A percentile compares a stretch with the other conserved stretches of the same genome.
These are phyloP conservation scores for Pimephales promelas DNA, from an alignment of 2,113 vertebrate species.

Conservation along the genomic window DNA sequence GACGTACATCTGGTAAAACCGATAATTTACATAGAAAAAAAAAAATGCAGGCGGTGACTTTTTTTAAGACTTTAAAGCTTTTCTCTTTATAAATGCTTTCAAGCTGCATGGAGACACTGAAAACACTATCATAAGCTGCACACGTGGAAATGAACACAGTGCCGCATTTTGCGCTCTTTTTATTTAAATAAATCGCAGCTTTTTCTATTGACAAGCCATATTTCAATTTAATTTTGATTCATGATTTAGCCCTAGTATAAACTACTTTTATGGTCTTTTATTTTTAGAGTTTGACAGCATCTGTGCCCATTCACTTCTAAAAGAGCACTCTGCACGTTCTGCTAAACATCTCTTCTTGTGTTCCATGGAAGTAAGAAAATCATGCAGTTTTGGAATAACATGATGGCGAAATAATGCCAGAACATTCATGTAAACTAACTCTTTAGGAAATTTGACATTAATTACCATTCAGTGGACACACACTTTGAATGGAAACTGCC, in stretches of 20 bases:
- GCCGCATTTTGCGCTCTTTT: too few relatives aligned
- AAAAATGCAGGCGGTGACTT: not conserved
- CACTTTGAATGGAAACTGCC: conserved; percentile 4
- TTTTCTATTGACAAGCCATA: not conserved
- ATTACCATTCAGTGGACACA: not conserved
- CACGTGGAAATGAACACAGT: too few relatives aligned
- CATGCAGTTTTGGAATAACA: not conserved
- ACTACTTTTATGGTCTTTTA: too few relatives aligned
- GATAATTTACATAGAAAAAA: not conserved
- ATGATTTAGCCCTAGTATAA: not conserved
- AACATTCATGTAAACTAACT: not conserved
- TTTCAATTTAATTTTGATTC: not conserved
- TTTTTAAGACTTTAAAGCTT: not conserved
- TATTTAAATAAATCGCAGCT: too few relatives aligned
- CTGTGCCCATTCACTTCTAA: not conserved
- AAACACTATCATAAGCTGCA: too few relatives aligned
- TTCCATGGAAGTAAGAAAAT: not conserved
- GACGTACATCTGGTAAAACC: not conserved
- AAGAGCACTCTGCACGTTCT: not conserved
- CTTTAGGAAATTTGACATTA: not conserved
- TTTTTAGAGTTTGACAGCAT: too few relatives aligned
- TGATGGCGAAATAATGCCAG: not conserved
- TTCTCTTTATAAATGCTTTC: not conserved
- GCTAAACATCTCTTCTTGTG: not conserved
- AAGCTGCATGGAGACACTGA: too few relatives aligned